Percentiles rank a stretch among this genome's conserved stretches.
Evolutionary conservation across 2,888 invertebrate genomes (phyloP).

Genomic region (Drosophila vallismaia): DNA sequence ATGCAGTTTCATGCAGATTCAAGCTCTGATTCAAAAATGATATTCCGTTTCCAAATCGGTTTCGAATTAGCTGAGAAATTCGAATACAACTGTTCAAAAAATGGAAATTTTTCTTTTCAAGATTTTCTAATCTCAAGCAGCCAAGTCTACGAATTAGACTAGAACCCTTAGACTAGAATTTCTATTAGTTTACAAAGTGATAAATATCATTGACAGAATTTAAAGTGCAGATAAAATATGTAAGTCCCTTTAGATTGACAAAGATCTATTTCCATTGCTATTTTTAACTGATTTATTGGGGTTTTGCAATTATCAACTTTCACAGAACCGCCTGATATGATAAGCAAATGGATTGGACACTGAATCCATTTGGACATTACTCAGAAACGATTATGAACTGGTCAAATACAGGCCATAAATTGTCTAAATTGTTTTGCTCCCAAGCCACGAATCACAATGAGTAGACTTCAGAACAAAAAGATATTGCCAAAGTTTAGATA

Average conservation of each 20-base stretch:
- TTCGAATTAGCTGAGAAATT: too few relatives aligned
- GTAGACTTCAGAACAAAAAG: background rate
- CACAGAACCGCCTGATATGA: too few relatives aligned
- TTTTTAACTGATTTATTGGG: conserved; percentile 6
- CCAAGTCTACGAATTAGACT: too few relatives aligned
- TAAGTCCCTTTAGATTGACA: conserved; percentile 9
- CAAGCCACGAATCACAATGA: conserved; percentile 1
- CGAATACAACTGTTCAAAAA: too few relatives aligned
- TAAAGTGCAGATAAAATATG: too few relatives aligned
- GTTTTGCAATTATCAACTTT: too few relatives aligned
- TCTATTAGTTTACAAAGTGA: background rate
- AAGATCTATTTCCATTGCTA: background rate
- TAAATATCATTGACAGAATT: background rate
- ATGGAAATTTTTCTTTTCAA: too few relatives aligned
- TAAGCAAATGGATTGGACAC: background rate
- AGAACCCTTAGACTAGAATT: too few relatives aligned
- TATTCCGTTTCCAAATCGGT: too few relatives aligned
- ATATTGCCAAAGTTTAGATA: background rate
- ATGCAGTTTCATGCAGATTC: too few relatives aligned
- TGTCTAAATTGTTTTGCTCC: background rate
- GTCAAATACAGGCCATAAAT: conserved; percentile 6
- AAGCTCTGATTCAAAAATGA: too few relatives aligned
- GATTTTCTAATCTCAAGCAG: background rate
- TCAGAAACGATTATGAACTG: background rate
- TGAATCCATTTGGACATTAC: conserved; percentile 7